Conservation (phyloP, 2,888 invertebrate species). For the Melinaea marsaeus region DNA sequence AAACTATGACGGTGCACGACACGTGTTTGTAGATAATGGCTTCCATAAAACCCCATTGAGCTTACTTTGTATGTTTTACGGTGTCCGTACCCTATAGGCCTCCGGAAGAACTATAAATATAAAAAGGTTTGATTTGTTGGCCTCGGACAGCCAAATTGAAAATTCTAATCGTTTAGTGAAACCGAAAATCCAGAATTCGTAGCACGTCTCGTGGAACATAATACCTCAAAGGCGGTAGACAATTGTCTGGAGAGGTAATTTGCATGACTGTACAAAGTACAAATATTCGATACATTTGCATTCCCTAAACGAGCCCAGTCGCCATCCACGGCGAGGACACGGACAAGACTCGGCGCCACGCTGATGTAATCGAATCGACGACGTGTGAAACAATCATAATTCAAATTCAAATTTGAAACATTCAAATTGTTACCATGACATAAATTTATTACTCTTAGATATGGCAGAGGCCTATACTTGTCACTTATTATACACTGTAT, state of each 20-base stretch:
- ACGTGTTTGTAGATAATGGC: conserved; percentile 19
- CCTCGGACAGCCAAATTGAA: conserved; percentile 45
- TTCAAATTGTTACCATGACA: conserved; percentile 54
- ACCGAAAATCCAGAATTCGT: conserved; percentile 62
- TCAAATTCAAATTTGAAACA: conserved; percentile 63
- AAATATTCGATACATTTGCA: conserved; percentile 68
- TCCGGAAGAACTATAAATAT: conserved; percentile 32
- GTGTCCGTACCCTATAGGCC: conserved; percentile 22
- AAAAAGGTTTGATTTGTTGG: conserved; percentile 34
- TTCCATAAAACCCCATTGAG: conserved; percentile 18
- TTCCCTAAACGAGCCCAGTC: conserved; percentile 57
- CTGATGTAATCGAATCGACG: conserved; percentile 65
- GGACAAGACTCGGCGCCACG: conserved; percentile 46
- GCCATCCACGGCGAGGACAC: conserved; percentile 49
- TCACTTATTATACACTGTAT: conserved; percentile 40
- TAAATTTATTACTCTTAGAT: conserved; percentile 52
- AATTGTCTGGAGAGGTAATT: conserved; percentile 69
- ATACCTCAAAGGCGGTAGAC: conserved; percentile 69
- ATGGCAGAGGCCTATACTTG: conserved; percentile 37
- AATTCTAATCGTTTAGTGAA: conserved; percentile 47
- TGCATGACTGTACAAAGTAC: conserved; percentile 59
- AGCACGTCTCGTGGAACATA: conserved; percentile 56
- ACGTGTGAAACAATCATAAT: conserved; percentile 51
- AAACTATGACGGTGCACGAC: conserved; percentile 35
- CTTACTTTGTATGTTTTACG: conserved; percentile 24